A percentile compares a stretch with the other conserved stretches of the same genome.
phyloP scores from a whole-genome alignment of 2,113 vertebrate species.

The Apus apus region DNA sequence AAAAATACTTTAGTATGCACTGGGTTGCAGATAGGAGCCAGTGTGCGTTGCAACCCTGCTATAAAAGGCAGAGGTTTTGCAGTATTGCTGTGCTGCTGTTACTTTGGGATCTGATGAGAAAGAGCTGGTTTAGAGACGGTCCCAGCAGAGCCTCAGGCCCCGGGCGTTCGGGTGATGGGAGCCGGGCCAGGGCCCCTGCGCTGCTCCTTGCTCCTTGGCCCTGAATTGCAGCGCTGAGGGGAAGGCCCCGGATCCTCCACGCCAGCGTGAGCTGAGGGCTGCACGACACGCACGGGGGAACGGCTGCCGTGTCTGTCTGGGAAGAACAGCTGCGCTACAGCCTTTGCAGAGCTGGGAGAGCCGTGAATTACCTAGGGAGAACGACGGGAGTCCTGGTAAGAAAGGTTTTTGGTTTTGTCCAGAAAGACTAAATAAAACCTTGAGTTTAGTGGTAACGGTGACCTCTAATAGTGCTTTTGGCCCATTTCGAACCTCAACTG shows the following conservation, averaged over 20 bases:
- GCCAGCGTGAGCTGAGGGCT: rapidly evolving
- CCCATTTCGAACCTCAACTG: neutral
- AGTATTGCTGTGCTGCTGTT: neutral
- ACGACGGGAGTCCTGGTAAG: rapidly evolving
- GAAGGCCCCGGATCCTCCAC: neutral
- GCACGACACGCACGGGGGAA: rapidly evolving
- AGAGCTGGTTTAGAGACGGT: neutral
- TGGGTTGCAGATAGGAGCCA: neutral
- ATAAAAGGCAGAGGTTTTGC: neutral
- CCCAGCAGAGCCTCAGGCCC: no score
- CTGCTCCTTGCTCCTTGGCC: neutral
- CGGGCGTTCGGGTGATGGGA: rapidly evolving
- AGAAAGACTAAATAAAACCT: neutral
- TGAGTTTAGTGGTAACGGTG: neutral
- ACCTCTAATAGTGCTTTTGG: neutral
- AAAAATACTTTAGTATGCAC: neutral
- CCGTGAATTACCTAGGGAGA: neutral
- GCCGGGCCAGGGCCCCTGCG: rapidly evolving
- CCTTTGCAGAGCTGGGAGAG: neutral
- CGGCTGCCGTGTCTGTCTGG: neutral
- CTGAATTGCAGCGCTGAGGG: rapidly evolving
- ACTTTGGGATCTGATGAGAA: neutral
- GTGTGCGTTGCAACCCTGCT: neutral
- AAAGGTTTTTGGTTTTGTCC: neutral
- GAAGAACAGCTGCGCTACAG: neutral